Evolutionary conservation across 2,888 invertebrate species (phyloP).

Genomic region (Coenonympha glycerion): DNA sequence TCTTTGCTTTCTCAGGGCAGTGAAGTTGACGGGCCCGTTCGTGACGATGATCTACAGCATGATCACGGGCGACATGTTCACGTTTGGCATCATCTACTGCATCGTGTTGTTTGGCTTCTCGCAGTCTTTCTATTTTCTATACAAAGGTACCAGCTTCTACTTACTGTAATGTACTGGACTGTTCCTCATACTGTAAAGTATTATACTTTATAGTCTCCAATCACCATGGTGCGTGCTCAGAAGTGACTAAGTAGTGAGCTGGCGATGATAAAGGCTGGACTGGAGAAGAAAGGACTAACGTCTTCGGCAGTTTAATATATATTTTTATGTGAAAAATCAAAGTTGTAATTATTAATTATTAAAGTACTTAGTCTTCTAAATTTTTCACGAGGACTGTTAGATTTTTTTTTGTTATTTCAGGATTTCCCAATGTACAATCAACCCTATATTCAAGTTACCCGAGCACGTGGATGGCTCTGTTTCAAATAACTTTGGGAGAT

Average conservation of each 20-base stretch:
- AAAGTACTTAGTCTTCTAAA: no score
- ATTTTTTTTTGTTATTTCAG: conserved; percentile 45
- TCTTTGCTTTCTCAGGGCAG: conserved; percentile 79
- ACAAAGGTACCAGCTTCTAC: conserved; percentile 81
- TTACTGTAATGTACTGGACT: no score
- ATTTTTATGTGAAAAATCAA: no score
- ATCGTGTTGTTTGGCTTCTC: conserved; percentile 97
- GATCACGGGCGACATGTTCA: conserved; percentile 99
- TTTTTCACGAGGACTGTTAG: no score
- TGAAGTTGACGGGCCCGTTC: conserved; percentile 96
- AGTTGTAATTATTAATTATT: no score
- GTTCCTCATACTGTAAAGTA: no score
- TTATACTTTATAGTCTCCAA: no score
- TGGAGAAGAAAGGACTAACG: no score
- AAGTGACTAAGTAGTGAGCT: no score
- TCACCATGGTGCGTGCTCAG: no score
- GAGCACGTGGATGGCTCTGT: conserved; percentile 97
- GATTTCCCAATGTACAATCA: conserved; percentile 86
- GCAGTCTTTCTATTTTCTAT: conserved; percentile 95
- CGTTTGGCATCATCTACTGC: conserved; percentile 97
- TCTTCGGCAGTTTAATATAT: no score
- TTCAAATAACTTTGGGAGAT: conserved; percentile 98
- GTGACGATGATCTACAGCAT: conserved; percentile 99
- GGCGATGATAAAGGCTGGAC: no score
- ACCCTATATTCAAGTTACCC: conserved; percentile 89